Percentiles rank a stretch among this genome's conserved stretches.
phyloP scores from a whole-genome alignment of 2,888 invertebrate species.

The Hedychridium roseum region DNA sequence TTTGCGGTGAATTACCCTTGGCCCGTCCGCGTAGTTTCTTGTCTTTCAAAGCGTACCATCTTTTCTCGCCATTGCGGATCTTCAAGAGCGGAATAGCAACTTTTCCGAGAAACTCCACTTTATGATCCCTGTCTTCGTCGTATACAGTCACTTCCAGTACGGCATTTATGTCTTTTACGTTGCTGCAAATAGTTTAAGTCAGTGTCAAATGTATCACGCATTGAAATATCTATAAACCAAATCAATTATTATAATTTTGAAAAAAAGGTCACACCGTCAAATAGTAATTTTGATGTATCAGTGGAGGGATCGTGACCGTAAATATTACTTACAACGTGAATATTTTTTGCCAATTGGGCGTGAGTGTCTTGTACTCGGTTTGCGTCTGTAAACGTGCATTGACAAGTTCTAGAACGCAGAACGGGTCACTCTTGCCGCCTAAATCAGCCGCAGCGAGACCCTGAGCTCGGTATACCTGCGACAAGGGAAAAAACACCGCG shows the following conservation, averaged over 20 bases:
- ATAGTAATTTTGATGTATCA: too few relatives aligned
- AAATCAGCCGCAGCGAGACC: slow-evolving; percentile 94
- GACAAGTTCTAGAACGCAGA: slow-evolving; percentile 94
- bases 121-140: slow-evolving; percentile 97
- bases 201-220: too few relatives aligned
- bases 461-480: slow-evolving; percentile 68
- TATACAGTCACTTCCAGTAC: slow-evolving; percentile 94
- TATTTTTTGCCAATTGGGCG: slow-evolving; percentile 98
- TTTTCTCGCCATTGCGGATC: slow-evolving; percentile 88
- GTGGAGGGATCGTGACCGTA: background rate
- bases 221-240: too few relatives aligned
- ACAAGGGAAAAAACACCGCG: background rate
- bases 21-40: slow-evolving; percentile 88
- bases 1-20: slow-evolving; percentile 92
- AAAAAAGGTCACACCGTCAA: too few relatives aligned
- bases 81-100: slow-evolving; percentile 86
- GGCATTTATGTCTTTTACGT: slow-evolving; percentile 95
- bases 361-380: slow-evolving; percentile 96
- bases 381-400: slow-evolving; percentile 96
- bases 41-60: slow-evolving; percentile 97
- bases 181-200: slow-evolving; percentile 66
- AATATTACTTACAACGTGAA: slow-evolving; percentile 87
- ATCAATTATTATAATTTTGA: too few relatives aligned
- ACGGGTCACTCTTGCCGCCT: slow-evolving; percentile 98
- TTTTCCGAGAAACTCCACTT: slow-evolving; percentile 96